These are phyloP conservation scores for Notocelia uddmanniana DNA, from an alignment of 2,888 invertebrate genomes.

Conservation along the genomic window DNA sequence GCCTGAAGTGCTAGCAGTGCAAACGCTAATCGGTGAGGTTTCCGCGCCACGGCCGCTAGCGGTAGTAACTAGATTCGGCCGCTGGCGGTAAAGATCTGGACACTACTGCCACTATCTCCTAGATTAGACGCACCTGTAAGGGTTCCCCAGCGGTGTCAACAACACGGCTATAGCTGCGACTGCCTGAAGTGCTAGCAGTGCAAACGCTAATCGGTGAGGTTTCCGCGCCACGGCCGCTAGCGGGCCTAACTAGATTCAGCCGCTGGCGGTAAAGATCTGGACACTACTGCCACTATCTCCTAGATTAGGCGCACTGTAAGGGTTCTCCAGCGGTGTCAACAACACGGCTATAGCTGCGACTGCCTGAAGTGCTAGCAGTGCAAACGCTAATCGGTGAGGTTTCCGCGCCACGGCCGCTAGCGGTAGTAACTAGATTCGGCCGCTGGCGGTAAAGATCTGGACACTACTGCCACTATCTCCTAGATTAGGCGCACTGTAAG, in stretches of 20 bases:
- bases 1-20: constrained; percentile 23
- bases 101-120: background rate
- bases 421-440: constrained; percentile 56
- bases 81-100: no score
- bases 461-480: no score
- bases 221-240: constrained; percentile 60
- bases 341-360: constrained; percentile 59
- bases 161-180: constrained; percentile 62
- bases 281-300: constrained; percentile 63
- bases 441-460: no score
- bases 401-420: background rate
- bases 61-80: constrained; percentile 56
- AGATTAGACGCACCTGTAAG: constrained; percentile 10
- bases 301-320: no score
- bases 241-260: constrained; percentile 71
- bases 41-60: background rate
- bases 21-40: constrained; percentile 51
- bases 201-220: constrained; percentile 53
- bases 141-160: constrained; percentile 64
- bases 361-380: constrained; percentile 26
- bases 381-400: constrained; percentile 51
- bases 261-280: constrained; percentile 72
- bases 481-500: constrained; percentile 68
- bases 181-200: constrained; percentile 26
- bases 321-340: constrained; percentile 90